Evolutionary conservation across 2,113 vertebrate genomes (phyloP).

Genomic region (Hemibates koningsi): DNA sequence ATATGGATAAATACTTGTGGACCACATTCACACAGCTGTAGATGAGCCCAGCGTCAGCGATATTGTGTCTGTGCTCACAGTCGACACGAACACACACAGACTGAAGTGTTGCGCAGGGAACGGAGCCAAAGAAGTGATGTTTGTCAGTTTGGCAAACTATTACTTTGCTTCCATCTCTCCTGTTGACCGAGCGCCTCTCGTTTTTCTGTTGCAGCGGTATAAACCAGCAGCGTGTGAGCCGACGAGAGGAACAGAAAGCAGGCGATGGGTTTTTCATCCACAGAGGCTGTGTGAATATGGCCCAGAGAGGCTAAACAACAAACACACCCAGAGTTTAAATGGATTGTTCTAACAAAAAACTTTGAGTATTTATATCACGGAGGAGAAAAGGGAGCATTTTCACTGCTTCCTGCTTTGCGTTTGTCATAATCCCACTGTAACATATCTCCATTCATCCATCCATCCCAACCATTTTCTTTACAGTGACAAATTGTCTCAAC

Average conservation of each 20-base stretch:
- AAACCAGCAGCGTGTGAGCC: background rate
- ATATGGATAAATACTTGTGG: conserved; percentile 66
- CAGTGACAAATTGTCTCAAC: conserved; percentile 14
- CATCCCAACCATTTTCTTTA: background rate
- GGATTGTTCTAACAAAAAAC: conserved; percentile 5
- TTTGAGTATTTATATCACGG: conserved; percentile 64
- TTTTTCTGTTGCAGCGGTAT: background rate
- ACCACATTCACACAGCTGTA: conserved; percentile 52
- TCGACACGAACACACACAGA: background rate
- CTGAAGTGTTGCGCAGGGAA: background rate
- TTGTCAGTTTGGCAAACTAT: background rate
- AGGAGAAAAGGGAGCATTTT: conserved; percentile 4
- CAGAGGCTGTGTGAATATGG: conserved; percentile 53
- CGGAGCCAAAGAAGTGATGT: background rate
- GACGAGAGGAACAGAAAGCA: background rate
- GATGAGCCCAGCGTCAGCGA: background rate
- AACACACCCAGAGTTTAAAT: conserved; percentile 68
- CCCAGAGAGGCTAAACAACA: conserved; percentile 67
- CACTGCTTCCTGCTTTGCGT: background rate
- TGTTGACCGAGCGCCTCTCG: background rate
- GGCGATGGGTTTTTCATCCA: background rate
- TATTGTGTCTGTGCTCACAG: background rate
- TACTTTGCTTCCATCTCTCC: background rate
- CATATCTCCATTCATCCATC: background rate
- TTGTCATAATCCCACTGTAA: background rate